Percentiles rank a stretch among this genome's conserved stretches.
phyloP scores from a whole-genome alignment of 2,797 vertebrate genomes.

The Phylloscopus collybita region DNA sequence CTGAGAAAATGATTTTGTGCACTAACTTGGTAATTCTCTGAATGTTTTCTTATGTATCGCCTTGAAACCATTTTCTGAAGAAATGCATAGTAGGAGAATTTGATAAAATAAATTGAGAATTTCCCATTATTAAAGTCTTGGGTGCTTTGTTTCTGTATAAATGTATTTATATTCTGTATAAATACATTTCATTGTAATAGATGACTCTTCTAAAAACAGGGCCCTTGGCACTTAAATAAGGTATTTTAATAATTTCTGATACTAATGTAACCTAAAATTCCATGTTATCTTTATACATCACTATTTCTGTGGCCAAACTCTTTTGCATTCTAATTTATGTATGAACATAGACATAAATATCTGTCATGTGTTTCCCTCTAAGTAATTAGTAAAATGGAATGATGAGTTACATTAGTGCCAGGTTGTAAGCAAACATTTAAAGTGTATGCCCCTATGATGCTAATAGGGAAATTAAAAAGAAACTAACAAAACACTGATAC shows the following conservation, averaged over 20 bases:
- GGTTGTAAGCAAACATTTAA: not conserved
- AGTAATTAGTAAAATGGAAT: not conserved
- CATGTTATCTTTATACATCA: not conserved
- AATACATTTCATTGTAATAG: not conserved
- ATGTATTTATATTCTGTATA: not conserved
- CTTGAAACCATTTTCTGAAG: not conserved
- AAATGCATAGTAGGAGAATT: not conserved
- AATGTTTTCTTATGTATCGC: not conserved
- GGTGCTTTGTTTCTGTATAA: not conserved
- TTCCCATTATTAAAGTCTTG: not conserved
- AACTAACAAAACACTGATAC: not conserved
- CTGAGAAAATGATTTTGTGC: not conserved
- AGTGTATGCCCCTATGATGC: not conserved
- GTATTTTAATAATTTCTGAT: not conserved
- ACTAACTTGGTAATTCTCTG: not conserved
- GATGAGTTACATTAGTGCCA: not conserved
- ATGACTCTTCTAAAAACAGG: not conserved
- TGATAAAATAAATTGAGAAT: constrained; percentile 38
- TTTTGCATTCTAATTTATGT: not conserved
- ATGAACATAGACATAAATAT: not conserved
- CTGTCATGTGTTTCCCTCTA: not conserved
- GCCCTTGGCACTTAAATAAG: not conserved
- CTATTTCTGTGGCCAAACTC: not conserved
- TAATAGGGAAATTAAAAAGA: not conserved
- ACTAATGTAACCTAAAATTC: not conserved